These are phyloP conservation scores for Bugulina stolonifera DNA, from an alignment of 2,888 invertebrate species.

Conservation along the genomic window DNA sequence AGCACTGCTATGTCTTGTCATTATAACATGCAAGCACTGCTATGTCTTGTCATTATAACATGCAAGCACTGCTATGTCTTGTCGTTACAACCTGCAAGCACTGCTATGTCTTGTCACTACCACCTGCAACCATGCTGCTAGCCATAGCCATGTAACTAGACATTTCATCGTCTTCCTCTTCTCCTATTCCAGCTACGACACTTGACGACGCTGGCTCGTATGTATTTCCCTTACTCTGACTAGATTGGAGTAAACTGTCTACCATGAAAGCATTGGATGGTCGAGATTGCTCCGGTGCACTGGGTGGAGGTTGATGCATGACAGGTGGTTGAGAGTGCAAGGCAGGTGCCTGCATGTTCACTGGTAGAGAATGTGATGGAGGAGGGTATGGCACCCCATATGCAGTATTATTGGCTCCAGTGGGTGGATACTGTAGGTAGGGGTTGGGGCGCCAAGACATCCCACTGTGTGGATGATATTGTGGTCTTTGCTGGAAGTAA, in stretches of 20 bases:
- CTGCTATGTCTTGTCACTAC: conserved; percentile 5
- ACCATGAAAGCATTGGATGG: conserved; percentile 14
- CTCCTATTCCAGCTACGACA: neutral
- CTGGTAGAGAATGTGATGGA: neutral
- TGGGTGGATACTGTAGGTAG: neutral
- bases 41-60: too few species aligned
- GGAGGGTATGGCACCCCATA: neutral
- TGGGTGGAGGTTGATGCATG: neutral
- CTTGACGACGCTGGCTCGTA: neutral
- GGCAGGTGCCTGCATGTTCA: neutral
- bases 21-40: too few species aligned
- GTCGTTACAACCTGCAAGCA: too few species aligned
- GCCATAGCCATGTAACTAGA: conserved; percentile 21
- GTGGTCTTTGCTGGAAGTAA: neutral
- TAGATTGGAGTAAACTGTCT: neutral
- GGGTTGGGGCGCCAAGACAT: neutral
- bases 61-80: too few species aligned
- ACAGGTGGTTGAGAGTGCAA: neutral
- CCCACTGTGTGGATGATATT: neutral
- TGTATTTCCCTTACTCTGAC: neutral
- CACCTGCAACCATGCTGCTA: neutral
- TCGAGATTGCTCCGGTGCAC: neutral
- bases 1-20: too few species aligned
- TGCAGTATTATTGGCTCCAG: too few species aligned
- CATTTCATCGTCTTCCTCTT: conserved; percentile 22